These are phyloP conservation scores for Cephalotes varians DNA, from an alignment of 2,888 invertebrate species.

Conservation along the genomic window DNA sequence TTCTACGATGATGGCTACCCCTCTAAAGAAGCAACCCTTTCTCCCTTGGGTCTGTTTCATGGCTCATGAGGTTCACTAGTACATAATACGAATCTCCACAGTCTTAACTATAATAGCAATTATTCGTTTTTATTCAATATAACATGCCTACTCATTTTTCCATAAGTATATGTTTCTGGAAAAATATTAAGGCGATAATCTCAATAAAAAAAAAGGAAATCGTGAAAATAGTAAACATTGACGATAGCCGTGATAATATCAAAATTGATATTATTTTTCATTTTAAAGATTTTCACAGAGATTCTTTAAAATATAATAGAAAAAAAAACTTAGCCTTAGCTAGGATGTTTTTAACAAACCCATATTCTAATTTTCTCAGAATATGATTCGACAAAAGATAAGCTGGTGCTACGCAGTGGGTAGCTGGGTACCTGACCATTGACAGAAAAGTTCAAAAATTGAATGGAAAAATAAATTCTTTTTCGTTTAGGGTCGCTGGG, in stretches of 20 bases:
- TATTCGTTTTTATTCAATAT: neutral
- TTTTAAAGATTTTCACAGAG: too few relatives aligned
- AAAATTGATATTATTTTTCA: too few relatives aligned
- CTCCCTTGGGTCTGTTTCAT: slow-evolving; percentile 76
- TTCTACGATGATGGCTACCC: slow-evolving; percentile 49
- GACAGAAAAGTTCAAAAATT: neutral
- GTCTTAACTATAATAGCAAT: slow-evolving; percentile 15
- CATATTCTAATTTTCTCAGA: too few relatives aligned
- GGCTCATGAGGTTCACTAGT: slow-evolving; percentile 66
- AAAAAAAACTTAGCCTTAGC: too few relatives aligned
- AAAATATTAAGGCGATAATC: slow-evolving; percentile 19
- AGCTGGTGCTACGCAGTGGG: too few relatives aligned
- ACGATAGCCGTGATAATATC: too few relatives aligned
- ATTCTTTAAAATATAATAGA: too few relatives aligned
- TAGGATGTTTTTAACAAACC: too few relatives aligned
- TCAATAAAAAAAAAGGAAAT: neutral
- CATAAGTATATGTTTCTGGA: neutral
- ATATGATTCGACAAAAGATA: too few relatives aligned
- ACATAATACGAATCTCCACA: neutral
- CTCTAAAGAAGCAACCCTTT: slow-evolving; percentile 55
- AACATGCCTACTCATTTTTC: neutral
- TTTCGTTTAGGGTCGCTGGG: neutral
- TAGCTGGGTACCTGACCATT: too few relatives aligned
- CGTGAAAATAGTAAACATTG: too few relatives aligned
- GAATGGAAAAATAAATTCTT: neutral